Evolutionary conservation across 2,113 vertebrate species (phyloP).

Genomic region (Porphyrio hochstetteri): DNA sequence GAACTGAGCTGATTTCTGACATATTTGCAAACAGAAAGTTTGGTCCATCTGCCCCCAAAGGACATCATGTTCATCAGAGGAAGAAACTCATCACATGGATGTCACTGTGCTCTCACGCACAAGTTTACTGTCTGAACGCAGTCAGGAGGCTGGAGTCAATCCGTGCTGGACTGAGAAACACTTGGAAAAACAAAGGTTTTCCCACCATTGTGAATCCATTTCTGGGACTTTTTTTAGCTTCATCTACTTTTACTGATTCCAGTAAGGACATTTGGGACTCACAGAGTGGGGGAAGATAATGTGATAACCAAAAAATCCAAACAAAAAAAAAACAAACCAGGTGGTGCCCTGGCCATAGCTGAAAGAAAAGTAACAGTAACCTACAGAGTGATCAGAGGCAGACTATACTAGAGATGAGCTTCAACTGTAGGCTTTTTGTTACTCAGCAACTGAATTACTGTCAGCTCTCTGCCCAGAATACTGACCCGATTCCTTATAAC

Average conservation of each 20-base stretch:
- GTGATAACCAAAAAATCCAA: not conserved
- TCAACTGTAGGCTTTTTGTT: not conserved
- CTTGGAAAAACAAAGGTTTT: not conserved
- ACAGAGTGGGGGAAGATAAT: not conserved
- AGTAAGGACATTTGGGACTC: not conserved
- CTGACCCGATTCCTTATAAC: not conserved
- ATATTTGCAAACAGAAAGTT: not conserved
- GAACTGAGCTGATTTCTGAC: not conserved
- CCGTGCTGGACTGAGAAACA: not conserved
- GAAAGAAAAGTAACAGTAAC: not conserved
- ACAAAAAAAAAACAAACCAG: no score
- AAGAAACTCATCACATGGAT: not conserved
- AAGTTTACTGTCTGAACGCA: not conserved
- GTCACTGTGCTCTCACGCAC: not conserved
- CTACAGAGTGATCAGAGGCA: not conserved
- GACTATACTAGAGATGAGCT: not conserved
- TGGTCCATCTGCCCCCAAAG: not conserved
- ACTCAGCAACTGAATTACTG: not conserved
- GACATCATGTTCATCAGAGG: not conserved
- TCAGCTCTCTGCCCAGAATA: not conserved
- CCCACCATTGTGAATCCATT: not conserved
- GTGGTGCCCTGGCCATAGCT: not conserved
- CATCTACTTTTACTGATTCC: not conserved
- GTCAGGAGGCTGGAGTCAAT: not conserved
- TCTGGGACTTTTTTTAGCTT: not conserved